phyloP scores from a whole-genome alignment of 2,113 vertebrate species.

The Urocitellus parryii region DNA sequence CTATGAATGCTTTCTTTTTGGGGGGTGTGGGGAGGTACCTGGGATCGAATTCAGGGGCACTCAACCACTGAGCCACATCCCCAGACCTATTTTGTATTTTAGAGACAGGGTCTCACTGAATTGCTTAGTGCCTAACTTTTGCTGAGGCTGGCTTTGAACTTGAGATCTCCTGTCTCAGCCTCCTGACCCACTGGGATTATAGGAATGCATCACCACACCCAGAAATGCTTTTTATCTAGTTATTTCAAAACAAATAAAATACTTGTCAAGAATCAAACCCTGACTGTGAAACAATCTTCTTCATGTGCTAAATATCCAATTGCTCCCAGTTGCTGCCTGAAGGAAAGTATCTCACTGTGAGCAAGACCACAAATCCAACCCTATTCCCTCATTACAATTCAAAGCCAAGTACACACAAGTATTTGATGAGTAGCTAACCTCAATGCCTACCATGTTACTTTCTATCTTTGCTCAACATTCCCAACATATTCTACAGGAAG shows the following conservation, averaged over 20 bases:
- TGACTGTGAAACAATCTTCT: not conserved
- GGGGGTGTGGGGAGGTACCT: no score
- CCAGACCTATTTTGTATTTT: no score
- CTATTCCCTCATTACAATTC: not conserved
- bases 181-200: no score
- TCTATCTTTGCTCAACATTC: not conserved
- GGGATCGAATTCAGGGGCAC: no score
- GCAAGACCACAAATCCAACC: not conserved
- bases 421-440: not conserved
- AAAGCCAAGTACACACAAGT: not conserved
- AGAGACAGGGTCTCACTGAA: no score
- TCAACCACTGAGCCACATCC: no score
- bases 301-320: not conserved
- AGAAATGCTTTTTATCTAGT: no score
- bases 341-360: not conserved
- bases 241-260: conserved; percentile 49
- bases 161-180: no score
- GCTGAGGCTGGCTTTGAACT: no score
- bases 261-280: conserved; percentile 40
- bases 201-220: no score
- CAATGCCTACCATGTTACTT: not conserved
- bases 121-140: no score
- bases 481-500: not conserved
- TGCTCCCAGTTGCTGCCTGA: conserved; percentile 2
- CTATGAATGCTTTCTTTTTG: not conserved